Evolutionary conservation across 2,797 vertebrate species (phyloP).

Genomic region (Margarornis squamiger): DNA sequence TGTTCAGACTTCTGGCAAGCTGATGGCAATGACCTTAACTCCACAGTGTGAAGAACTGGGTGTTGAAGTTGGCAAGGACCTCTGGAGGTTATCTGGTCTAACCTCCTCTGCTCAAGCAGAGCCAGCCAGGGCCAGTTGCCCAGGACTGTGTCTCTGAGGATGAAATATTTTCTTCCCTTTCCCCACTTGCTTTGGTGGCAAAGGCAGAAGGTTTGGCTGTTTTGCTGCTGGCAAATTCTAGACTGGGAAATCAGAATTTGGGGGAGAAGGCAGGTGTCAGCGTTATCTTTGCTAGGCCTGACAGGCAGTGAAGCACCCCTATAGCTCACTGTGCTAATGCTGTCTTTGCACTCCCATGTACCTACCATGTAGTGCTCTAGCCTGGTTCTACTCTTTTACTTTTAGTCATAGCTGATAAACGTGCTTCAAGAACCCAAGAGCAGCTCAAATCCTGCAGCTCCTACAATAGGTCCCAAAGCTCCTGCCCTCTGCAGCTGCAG

Average conservation of each 20-base stretch:
- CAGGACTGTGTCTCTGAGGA: background rate
- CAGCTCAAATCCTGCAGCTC: background rate
- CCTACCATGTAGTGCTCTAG: background rate
- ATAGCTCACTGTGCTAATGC: background rate
- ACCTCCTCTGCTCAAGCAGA: background rate
- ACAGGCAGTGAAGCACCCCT: fast-evolving
- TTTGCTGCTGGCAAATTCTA: constrained; percentile 1
- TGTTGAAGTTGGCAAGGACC: background rate
- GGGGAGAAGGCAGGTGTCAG: background rate
- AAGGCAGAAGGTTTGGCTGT: background rate
- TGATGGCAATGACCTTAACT: background rate
- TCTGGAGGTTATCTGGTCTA: background rate
- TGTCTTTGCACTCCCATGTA: background rate
- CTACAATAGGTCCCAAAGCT: background rate
- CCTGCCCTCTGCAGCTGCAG: background rate
- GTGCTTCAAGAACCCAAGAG: background rate
- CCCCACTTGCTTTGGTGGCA: background rate
- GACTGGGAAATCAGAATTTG: background rate
- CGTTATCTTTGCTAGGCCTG: background rate
- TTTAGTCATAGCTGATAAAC: background rate
- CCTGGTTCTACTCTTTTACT: background rate
- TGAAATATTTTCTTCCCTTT: background rate
- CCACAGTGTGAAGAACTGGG: background rate
- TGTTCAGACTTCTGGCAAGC: background rate
- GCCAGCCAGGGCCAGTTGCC: background rate